Base-by-base conservation (phyloP, 2,888 invertebrate genomes). In the Patella ulyssiponensis region DNA sequence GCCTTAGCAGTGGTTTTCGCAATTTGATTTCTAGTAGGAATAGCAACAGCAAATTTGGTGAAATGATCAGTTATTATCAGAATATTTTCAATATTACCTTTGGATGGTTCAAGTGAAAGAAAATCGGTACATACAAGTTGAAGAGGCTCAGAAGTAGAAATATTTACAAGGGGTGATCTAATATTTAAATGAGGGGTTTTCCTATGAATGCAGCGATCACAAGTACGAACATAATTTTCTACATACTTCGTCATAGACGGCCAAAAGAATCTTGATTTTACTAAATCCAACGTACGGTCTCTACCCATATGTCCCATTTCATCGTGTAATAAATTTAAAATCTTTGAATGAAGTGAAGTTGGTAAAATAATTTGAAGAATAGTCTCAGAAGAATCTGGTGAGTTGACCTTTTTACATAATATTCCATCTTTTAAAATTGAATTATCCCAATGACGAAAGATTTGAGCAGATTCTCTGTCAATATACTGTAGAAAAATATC, bases 41-140 rank as follows among this genome's bases (percentile, higher is more conserved):
- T 52, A 9, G 82, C 81, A 23, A 69, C 20, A 12, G 75, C 79
- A 56, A 75, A 80, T 70, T 74, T 71, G 1, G 76, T 79, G n/a
- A 74, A 81, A 75, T 81, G 79, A 71, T 79, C 78, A 2, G 74
- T 79, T 3, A 80, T 75, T 20, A 75, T 72, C 20, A 78, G 53
- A 2, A 79, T 56, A 64, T 75, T 27, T 73, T 72, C 69, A 52
- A 70, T 71, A 14, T 74, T 58, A 23, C 76, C 77, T 53, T 75
- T 69, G 12, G 76, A 77, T 54, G 76, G 17, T 53, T 79, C 78
- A 3, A 56, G 52, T 2, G 82, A 81, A n/a, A 80, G 27, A 54
- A 77, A 83, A 70, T 80, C 79, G 7, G 82, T 78, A 44, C 77
- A 78, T 14, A 82, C 76, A 2, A 81, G 53, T 64, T 82, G 78